Base-by-base conservation (phyloP, 2,888 invertebrate genomes). In the Zygogramma bicolorata region DNA sequence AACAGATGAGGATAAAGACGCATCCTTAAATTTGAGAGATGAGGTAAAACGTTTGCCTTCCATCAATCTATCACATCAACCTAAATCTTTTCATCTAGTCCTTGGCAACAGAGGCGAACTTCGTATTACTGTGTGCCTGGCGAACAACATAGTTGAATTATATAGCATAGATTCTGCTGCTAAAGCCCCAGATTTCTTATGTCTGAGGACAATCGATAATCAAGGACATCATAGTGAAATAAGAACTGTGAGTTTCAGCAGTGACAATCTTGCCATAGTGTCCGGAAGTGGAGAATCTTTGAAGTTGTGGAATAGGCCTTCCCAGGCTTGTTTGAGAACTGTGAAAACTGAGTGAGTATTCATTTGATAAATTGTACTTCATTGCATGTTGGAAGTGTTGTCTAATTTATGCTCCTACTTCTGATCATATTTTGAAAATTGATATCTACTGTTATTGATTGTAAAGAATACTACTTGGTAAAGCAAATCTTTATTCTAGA, bases 141-240 rank as follows among this genome's bases (percentile, higher is more conserved):
- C 91, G 7, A 94, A 95, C 82, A 97, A 97, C 83, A 91, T 91
- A 0, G 88, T 97, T 6, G 93, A 93, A 77, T 85, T 96, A 68
- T 92, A 93, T 84, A 90, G 92, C 65, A 83, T 91, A 53, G 90
- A 91, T 1, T 90, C 89, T 0, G 63, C 70, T 58, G 68, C 68
- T 0, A 86, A 86, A 78, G 88, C 90, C 80, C 79, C 86, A 22
- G 91, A 93, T 86, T 87, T 90, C 82, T 88, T 88, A 75, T 82
- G 88, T 82, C 85, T 95, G 15, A 90, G 94, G 73, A 91, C 91
- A 66, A 89, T 97, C 58, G 89, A 89, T 0, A 89, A 89, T 73
- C 92, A 93, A 13, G 98, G 98, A 0, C 99, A 99, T 88, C 93
- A 96, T 69, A 94, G 94, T 58, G 97, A 98, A 83, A 94, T 98